Conservation (phyloP, 2,797 vertebrate species). For the Hapalemur alaotrensis region DNA sequence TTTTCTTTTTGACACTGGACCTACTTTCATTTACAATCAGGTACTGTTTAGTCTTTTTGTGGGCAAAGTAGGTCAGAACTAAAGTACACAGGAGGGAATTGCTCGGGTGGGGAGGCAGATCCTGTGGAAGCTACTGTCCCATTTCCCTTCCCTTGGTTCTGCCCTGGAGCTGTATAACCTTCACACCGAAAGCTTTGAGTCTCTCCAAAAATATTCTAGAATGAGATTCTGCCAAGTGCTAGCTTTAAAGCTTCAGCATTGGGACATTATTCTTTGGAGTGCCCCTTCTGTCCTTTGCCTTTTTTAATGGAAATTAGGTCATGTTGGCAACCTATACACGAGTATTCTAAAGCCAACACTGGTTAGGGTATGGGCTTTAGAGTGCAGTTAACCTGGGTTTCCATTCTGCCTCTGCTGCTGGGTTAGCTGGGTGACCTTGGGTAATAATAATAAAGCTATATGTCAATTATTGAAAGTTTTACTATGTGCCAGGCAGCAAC, state of each 20-base stretch:
- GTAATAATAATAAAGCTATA: neutral
- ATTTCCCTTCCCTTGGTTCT: neutral
- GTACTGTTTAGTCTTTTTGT: neutral
- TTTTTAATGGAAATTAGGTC: neutral
- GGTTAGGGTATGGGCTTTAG: neutral
- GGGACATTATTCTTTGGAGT: neutral
- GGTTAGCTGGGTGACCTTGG: neutral
- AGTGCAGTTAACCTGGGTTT: neutral
- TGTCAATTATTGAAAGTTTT: neutral
- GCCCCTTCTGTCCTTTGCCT: neutral
- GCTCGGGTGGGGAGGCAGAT: neutral
- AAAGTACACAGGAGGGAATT: neutral
- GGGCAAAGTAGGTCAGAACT: neutral
- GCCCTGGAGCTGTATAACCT: neutral
- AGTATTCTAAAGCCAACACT: neutral
- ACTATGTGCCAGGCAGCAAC: neutral
- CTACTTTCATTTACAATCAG: neutral
- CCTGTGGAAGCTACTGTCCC: rapidly evolving
- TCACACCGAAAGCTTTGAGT: neutral
- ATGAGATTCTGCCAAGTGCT: neutral
- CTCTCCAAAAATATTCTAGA: neutral
- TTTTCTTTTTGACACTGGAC: neutral
- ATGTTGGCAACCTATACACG: neutral
- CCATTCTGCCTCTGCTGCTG: neutral
- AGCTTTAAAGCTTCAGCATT: neutral